Percentiles rank a stretch among this genome's conserved stretches.
Conservation (phyloP, 2,888 invertebrate species). For the Aleiodes alternator region DNA sequence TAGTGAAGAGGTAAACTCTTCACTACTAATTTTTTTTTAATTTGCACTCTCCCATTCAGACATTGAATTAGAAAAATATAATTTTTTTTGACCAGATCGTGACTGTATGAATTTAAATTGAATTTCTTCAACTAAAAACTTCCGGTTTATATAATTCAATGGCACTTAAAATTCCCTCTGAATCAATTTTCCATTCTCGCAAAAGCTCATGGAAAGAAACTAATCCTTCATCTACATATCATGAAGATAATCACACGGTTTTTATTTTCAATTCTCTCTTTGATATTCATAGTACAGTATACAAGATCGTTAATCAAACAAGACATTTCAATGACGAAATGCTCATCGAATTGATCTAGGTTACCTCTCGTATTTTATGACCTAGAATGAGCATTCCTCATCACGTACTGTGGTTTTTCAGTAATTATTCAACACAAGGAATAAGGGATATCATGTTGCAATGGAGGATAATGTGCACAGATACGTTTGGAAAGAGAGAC, state of each 20-base stretch:
- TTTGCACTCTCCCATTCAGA: too few species aligned
- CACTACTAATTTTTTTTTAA: too few species aligned
- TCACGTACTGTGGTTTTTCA: constrained; percentile 28
- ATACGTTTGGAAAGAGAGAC: background rate
- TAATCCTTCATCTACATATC: constrained; percentile 16
- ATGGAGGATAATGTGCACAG: background rate
- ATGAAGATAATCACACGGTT: background rate
- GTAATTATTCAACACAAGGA: constrained; percentile 37
- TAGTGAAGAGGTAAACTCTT: too few species aligned
- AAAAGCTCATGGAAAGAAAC: constrained; percentile 27
- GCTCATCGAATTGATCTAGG: constrained; percentile 33
- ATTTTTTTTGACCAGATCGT: constrained; percentile 1
- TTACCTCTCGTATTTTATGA: constrained; percentile 18
- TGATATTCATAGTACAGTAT: background rate
- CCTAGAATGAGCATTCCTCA: constrained; percentile 32
- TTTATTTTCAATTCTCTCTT: background rate
- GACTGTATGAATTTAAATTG: background rate
- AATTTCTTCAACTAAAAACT: background rate
- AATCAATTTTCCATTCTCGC: constrained; percentile 38
- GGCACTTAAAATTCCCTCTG: constrained; percentile 9
- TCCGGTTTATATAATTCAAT: constrained; percentile 4
- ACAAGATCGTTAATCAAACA: constrained; percentile 36
- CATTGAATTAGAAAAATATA: background rate
- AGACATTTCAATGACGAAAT: constrained; percentile 40
- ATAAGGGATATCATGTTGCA: constrained; percentile 36